Percentiles rank a stretch among this genome's conserved stretches.
Conservation (phyloP, 2,797 vertebrate genomes). For the Brachymystax lenok region DNA sequence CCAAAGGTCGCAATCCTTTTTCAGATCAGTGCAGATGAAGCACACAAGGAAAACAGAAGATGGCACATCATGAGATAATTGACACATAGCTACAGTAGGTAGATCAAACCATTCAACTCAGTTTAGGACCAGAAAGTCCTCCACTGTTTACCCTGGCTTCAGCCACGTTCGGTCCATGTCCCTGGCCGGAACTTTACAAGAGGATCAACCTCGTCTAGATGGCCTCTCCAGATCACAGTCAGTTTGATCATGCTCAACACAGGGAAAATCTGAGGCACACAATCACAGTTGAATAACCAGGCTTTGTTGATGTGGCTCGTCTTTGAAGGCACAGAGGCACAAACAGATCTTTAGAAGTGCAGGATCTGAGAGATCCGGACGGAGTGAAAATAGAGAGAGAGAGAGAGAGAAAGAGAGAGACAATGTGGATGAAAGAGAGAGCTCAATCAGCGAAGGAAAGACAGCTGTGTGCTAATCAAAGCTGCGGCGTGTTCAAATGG, state of each 20-base stretch:
- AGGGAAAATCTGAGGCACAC: conserved; percentile 36
- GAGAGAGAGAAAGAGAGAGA: conserved; percentile 10
- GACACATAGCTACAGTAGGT: too few relatives aligned
- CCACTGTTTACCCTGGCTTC: neutral
- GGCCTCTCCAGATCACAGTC: conserved; percentile 38
- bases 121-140: neutral
- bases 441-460: conserved; percentile 4
- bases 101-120: too few relatives aligned
- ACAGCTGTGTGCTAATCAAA: conserved; percentile 52
- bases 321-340: conserved; percentile 59
- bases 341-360: conserved; percentile 54
- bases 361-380: conserved; percentile 49
- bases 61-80: too few relatives aligned
- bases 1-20: too few relatives aligned
- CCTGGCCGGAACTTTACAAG: conserved; percentile 27
- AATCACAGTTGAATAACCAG: conserved; percentile 25
- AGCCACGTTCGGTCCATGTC: conserved; percentile 22
- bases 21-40: too few relatives aligned
- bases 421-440: conserved; percentile 36
- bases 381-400: conserved; percentile 6
- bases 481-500: conserved; percentile 21
- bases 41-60: too few relatives aligned
- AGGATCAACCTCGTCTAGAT: conserved; percentile 32
- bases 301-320: conserved; percentile 37
- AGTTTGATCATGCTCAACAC: conserved; percentile 47